Evolutionary conservation across 2,113 vertebrate genomes (phyloP), one percentile per base, ranked within the genome.

Genomic region (Lamprotornis superbus): DNA sequence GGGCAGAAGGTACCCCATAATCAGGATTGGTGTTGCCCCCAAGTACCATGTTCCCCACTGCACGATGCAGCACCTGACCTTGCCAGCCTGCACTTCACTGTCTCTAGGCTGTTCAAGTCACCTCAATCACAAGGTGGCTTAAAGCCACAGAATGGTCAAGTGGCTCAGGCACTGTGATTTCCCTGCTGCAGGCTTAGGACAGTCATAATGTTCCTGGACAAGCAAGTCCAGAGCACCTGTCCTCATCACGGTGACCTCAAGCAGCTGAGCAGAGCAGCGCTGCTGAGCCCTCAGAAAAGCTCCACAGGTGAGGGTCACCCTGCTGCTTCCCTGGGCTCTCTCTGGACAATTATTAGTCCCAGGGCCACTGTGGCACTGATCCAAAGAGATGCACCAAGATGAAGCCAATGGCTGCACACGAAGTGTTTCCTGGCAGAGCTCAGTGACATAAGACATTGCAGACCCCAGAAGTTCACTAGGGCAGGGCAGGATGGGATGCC

Each of bases 21-120:
- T 25, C 4, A 3, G 53, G 33, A 50, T 13, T 2, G 1, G 1
- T 0, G 0, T 59, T 75, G 64, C 24, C 19, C 27, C 55, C 31
- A 44, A 11, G 68, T 25, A 40, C 24, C 16, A 8, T 0, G 2
- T 7, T 69, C 44, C 40, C 64, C 55, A 39, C 24, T 5, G 3
- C 1, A 2, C 0, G 0, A 12, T 25, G 60, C 78, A 44, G 60
- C 78, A 44, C 33, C 23, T 20, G 2, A 46, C 35, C 60, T 42
- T 50, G 56, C 59, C 84, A 57, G 65, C 65, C 46, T 44, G 74
- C 2, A 4, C 15, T 31, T 56, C 44, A 2, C 12, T 33, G 59
- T 27, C 39, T 39, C 50, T 15, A 28, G 27, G 21, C 46, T 73
- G 40, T 57, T 46, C 42, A 55, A 39, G 57, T 57, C 23, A 28